Base-by-base conservation (phyloP, 1,140 invertebrate species). In the Leptinotarsa lineolata region DNA sequence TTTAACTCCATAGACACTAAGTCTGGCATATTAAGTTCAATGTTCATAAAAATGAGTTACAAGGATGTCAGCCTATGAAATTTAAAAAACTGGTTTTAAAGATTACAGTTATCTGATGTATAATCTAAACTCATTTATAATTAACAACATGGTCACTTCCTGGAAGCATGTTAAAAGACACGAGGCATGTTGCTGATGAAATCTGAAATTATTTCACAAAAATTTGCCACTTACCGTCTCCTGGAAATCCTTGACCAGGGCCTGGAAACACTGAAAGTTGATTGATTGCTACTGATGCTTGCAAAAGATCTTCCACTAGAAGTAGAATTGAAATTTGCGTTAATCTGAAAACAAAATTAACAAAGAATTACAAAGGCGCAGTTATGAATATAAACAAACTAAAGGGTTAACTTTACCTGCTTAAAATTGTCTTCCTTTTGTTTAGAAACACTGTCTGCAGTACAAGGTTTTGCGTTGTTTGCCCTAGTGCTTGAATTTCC, bases 401-500 rank as follows among this genome's bases (percentile, higher is more conserved):
- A 72, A 70, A 79, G 72, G 76, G 77, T 75, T 46, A 74, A 68
- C 30, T 71, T 78, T 76, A 80, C 73, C 74, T 81, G 73, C 67
- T 74, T 74, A 48, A 76, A 79, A 73, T 78, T 59, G 30, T 75
- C 64, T 45, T 74, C 65, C 70, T 76, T 77, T 54, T 77, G 72
- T 74, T 70, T 77, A 63, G 77, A 78, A 76, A 76, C 74, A 76
- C 75, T 63, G 64, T 78, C 75, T 66, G 73, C 66, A 73, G 70
- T 77, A 46, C 61, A 67, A 48, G 63, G 70, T 72, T 70, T 69
- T 73, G 39, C 72, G 61, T 71, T 68, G 22, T 48, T 66, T 18
- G 48, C 24, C 59, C 68, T 80, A 68, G 77, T 68, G 72, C 65
- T 66, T 74, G 72, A 79, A 77, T 81, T 81, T 75, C 80, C 80